Conservation (phyloP, 2,113 vertebrate genomes). For the Euleptes europaea region DNA sequence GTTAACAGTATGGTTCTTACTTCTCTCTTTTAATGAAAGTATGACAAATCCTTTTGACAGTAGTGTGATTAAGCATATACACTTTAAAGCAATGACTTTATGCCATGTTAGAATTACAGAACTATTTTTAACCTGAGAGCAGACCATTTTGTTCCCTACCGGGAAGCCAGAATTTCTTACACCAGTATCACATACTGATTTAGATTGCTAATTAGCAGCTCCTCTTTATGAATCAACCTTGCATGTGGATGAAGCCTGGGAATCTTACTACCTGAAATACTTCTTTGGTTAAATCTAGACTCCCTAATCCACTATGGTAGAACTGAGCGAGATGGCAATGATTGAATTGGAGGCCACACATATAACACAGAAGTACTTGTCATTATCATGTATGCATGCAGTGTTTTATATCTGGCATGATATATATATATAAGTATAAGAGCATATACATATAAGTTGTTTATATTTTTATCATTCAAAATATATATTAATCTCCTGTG, state of each 20-base stretch:
- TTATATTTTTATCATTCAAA: slow-evolving; percentile 73
- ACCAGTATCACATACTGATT: neutral
- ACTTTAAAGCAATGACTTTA: neutral
- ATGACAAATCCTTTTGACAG: neutral
- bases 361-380: slow-evolving; percentile 43
- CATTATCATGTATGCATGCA: slow-evolving; percentile 59
- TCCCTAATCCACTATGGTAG: slow-evolving; percentile 22
- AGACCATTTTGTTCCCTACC: neutral
- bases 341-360: slow-evolving; percentile 36
- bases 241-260: slow-evolving; percentile 47
- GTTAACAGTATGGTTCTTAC: neutral
- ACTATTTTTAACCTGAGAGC: neutral
- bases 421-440: slow-evolving; percentile 19
- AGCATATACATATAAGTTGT: slow-evolving; percentile 48
- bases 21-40: neutral
- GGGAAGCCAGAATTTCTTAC: neutral
- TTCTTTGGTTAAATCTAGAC: slow-evolving; percentile 14
- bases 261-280: neutral
- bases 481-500: slow-evolving; percentile 81
- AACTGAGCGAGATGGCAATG: slow-evolving; percentile 16
- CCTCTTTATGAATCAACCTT: slow-evolving; percentile 22
- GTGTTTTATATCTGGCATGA: slow-evolving; percentile 70
- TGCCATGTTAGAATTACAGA: neutral
- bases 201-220: slow-evolving; percentile 18
- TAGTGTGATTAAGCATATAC: neutral